These are phyloP conservation scores for Chamaea fasciata DNA, from an alignment of 2,113 vertebrate genomes.

Conservation along the genomic window DNA sequence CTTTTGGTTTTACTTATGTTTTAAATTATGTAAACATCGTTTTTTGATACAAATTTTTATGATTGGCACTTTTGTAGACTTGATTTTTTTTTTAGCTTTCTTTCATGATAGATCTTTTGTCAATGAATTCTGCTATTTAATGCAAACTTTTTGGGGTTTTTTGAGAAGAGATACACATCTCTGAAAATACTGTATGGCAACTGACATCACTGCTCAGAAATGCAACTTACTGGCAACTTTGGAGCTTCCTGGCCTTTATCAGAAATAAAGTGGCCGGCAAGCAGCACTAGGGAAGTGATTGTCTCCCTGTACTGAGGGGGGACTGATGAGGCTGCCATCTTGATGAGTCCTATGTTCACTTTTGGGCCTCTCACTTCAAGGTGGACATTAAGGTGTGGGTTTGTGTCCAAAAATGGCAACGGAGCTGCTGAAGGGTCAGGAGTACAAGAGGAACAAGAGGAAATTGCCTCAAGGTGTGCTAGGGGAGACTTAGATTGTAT, in stretches of 20 bases:
- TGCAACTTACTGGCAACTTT: neutral
- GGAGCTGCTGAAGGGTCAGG: neutral
- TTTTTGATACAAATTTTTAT: neutral
- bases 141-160: neutral
- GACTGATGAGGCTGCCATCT: neutral
- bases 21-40: neutral
- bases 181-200: neutral
- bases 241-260: neutral
- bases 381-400: neutral
- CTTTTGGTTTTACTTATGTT: neutral
- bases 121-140: neutral
- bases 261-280: neutral
- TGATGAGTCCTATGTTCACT: rapidly evolving
- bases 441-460: neutral
- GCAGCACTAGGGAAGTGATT: neutral
- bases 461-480: neutral
- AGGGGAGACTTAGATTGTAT: neutral
- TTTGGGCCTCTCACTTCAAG: neutral
- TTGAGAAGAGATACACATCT: neutral
- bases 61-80: neutral
- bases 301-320: rapidly evolving
- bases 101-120: neutral
- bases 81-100: neutral
- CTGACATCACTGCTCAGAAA: neutral
- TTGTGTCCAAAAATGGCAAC: rapidly evolving